Base-by-base conservation (phyloP, 2,888 invertebrate genomes). In the Melieria picta region DNA sequence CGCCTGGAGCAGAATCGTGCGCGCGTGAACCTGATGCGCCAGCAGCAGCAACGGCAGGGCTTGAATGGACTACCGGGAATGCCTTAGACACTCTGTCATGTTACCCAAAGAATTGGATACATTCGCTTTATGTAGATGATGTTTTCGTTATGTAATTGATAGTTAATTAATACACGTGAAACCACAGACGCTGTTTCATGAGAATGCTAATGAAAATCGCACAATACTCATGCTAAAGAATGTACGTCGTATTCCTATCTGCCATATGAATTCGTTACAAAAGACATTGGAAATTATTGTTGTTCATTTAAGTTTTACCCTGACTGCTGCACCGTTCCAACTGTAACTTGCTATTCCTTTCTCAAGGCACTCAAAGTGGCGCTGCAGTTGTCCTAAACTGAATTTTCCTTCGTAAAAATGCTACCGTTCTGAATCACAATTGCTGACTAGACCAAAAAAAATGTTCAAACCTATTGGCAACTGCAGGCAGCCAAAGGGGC, bases 1-100 rank as follows among this genome's bases (percentile, higher is more conserved):
- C 80, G 85, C 46, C 75, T 87, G 62, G 87, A 87, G 70, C 87
- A 87, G 70, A 87, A 87, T 75, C 77, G 85, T 64, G 80, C 83
- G 46, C 83, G 87, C 16, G 83, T 83, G 13, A 86, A 82, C 73
- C 77, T 87, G 5, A 79, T 87, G 48, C 85, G 86, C 70, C 86
- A 86, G 69, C 87, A 87, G 75, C 86, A 83, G 60, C 82, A 80
- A 11, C 75, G 77, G 62, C 77, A 78, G 47, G 75, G 74, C 57
- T 69, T 80, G 69, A 77, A 72, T 75, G 75, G 80, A 61, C 73
- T 82, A 69, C 79, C 78, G 65, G 82, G 82, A 74, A 81, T 84
- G 80, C 83, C 82, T 79, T 84, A 82, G 80, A 71, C 30, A 64
- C 42, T 48, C 45, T 60, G 61, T 45, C 13, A 67, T 66, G 52